phyloP scores from a whole-genome alignment of 2,113 vertebrate species.

The Etheostoma spectabile region DNA sequence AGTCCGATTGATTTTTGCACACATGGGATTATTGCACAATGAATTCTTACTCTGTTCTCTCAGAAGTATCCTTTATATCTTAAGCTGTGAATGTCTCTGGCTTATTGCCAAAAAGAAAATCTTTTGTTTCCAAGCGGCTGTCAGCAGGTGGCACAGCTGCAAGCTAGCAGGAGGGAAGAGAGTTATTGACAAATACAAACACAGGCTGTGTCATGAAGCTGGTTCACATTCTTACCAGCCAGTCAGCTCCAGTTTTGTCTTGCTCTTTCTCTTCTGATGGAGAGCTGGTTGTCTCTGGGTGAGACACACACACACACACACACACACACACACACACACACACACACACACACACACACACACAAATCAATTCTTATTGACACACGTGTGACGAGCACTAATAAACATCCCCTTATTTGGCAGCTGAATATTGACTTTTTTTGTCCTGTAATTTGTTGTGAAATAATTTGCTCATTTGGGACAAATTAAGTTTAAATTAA shows the following conservation, averaged over 20 bases:
- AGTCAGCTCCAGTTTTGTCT: constrained; percentile 89
- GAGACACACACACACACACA: constrained; percentile 58
- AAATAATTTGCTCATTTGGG: constrained; percentile 16
- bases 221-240: constrained; percentile 83
- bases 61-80: neutral
- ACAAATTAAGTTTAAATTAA: neutral
- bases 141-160: constrained; percentile 60
- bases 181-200: constrained; percentile 21
- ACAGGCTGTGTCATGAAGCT: constrained; percentile 84
- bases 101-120: constrained; percentile 20
- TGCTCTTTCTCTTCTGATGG: constrained; percentile 91
- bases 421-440: constrained; percentile 8
- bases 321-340: neutral
- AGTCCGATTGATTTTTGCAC: constrained; percentile 11
- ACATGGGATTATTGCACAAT: neutral
- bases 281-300: constrained; percentile 89
- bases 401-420: constrained; percentile 8
- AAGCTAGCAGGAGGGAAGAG: constrained; percentile 7
- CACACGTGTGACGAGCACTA: constrained; percentile 11
- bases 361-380: neutral
- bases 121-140: constrained; percentile 47
- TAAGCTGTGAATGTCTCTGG: neutral
- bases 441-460: constrained; percentile 15
- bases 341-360: neutral
- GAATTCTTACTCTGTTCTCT: neutral